Percentiles rank a stretch among this genome's conserved stretches.
These are phyloP conservation scores for Ciconia boyciana DNA, from an alignment of 2,113 vertebrate genomes.

Conservation along the genomic window DNA sequence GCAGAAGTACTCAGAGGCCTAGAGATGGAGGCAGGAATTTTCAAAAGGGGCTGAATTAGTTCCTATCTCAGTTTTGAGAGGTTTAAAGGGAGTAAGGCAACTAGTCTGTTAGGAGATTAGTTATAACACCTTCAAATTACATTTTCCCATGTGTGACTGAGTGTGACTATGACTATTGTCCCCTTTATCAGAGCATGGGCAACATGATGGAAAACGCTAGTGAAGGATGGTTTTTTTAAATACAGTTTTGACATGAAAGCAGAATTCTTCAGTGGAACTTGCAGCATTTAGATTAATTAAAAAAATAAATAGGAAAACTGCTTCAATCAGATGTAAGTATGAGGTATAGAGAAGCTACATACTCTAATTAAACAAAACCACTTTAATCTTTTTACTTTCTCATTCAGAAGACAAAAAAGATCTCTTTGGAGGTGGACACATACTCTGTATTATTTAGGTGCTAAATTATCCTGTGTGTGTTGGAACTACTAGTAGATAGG, in stretches of 20 bases:
- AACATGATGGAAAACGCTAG: neutral
- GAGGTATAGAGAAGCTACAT: neutral
- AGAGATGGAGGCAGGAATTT: neutral
- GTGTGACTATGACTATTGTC: neutral
- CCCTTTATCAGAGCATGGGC: neutral
- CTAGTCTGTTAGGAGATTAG: neutral
- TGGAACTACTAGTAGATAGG: neutral
- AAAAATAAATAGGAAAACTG: neutral
- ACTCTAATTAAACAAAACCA: neutral
- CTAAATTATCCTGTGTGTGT: neutral
- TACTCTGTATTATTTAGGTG: neutral
- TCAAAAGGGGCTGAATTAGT: neutral
- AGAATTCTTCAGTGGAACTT: neutral
- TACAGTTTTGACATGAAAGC: neutral
- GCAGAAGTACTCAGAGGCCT: neutral
- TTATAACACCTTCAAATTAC: neutral
- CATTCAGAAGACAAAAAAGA: neutral
- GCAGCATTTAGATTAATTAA: neutral
- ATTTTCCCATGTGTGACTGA: neutral
- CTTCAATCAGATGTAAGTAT: neutral
- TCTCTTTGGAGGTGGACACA: neutral
- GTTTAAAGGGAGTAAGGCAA: neutral
- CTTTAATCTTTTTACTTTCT: neutral
- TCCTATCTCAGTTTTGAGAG: neutral
- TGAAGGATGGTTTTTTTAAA: neutral